Conservation (phyloP, 2,797 vertebrate species). For the Mormyrus proboscirostris region DNA sequence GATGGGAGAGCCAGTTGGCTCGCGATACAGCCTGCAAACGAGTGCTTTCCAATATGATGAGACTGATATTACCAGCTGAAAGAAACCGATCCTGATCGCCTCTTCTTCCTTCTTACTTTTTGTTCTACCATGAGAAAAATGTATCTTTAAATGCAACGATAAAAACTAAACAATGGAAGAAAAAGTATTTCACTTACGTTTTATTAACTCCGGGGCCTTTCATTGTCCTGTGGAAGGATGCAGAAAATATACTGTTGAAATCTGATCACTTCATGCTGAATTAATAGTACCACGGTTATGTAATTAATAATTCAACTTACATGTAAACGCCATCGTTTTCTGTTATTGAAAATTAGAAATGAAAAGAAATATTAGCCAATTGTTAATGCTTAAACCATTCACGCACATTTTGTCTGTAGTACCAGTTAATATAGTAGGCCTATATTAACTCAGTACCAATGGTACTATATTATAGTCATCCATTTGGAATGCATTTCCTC, state of each 20-base stretch:
- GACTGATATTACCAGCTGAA: conserved; percentile 60
- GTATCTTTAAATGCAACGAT: not conserved
- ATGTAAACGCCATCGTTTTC: conserved; percentile 55
- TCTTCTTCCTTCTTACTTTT: conserved; percentile 38
- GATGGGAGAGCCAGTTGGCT: not conserved
- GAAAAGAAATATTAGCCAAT: not conserved
- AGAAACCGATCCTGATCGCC: conserved; percentile 63
- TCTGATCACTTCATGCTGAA: not conserved
- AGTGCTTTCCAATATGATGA: not conserved
- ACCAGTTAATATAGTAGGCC: not conserved
- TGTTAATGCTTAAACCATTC: not conserved
- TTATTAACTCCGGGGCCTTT: conserved; percentile 39
- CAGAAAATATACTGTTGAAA: not conserved
- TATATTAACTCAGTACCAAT: not conserved
- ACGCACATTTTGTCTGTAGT: not conserved
- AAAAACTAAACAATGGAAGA: not conserved
- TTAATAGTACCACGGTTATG: not conserved
- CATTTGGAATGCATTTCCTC: not conserved
- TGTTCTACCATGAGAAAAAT: conserved; percentile 24
- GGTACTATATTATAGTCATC: not conserved
- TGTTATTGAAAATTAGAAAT: conserved; percentile 40
- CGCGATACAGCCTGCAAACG: not conserved
- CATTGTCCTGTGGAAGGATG: conserved; percentile 48
- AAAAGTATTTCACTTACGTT: conserved; percentile 47
- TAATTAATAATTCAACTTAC: conserved; percentile 47